Conservation (phyloP, 2,797 vertebrate genomes). For the Tiaroga cobitis region DNA sequence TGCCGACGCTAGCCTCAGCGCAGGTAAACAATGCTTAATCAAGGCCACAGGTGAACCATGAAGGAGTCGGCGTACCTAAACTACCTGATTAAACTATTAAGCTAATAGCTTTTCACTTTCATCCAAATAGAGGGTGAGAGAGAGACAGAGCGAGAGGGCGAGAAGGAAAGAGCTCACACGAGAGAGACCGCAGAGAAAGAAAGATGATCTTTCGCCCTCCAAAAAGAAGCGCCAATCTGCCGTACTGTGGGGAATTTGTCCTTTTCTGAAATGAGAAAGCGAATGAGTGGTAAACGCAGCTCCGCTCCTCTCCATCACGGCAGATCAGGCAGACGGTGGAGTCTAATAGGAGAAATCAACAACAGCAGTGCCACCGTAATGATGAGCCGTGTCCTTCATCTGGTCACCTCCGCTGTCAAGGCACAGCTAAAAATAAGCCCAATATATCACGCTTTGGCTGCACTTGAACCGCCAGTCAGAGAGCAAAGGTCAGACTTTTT, state of each 20-base stretch:
- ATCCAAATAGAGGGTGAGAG: conserved; percentile 20
- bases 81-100: conserved; percentile 45
- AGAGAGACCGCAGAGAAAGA: neutral
- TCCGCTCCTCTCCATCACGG: conserved; percentile 16
- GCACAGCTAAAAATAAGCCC: conserved; percentile 37
- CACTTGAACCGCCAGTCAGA: conserved; percentile 32
- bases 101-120: conserved; percentile 41
- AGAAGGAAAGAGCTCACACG: neutral
- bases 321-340: conserved; percentile 25
- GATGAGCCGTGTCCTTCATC: conserved; percentile 25
- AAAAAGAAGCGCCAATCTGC: conserved; percentile 16
- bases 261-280: conserved; percentile 21
- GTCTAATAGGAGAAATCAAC: conserved; percentile 46
- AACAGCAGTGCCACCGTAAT: conserved; percentile 28
- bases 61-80: conserved; percentile 28
- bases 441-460: conserved; percentile 16
- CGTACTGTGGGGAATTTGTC: conserved; percentile 19
- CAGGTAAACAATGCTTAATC: conserved; percentile 47
- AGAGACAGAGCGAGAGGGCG: neutral
- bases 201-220: conserved; percentile 33
- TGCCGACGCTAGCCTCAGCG: neutral
- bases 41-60: conserved; percentile 44
- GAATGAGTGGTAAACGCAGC: conserved; percentile 9
- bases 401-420: conserved; percentile 37
- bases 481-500: conserved; percentile 31